Evolutionary conservation across 1,140 invertebrate genomes (phyloP), one percentile per base, ranked within the genome.

Genomic region (Drosophila kanapiae): DNA sequence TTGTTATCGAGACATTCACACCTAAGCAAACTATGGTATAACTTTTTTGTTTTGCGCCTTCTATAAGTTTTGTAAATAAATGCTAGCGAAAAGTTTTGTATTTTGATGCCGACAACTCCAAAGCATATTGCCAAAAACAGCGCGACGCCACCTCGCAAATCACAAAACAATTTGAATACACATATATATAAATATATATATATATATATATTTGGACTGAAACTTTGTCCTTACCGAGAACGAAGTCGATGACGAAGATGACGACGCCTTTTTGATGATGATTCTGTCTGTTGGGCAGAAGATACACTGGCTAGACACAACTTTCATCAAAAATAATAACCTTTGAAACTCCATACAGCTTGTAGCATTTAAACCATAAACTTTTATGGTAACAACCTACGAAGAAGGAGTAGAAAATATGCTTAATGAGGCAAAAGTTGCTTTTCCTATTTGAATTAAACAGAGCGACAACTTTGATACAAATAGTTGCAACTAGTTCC

Each of bases 91-190:
- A 72, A 72, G 67, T 74, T 72, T 33, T 13, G 14, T 40, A 54
- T 71, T 71, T 57, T 45, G 53, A 43, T 35, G 53, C 10, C 53
- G 51, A 29, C 13, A 37, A 18, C 51, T 64, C n/a, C n/a, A 7
- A 33, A 59, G 60, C 69, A 72, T 72, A 72, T 70, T 49, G 69
- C 35, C 51, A 7, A 49, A 49, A 42, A 58, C 45, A 13, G 37
- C 69, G 42, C 29, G 9, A 43, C 29, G 18, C 18, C 67, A 48
- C 43, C 37, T 60, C 6, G 16, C 16, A 51, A 69, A 72, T 59
- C 43, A 71, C 54, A 74, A 74, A 74, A 74, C 70, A 74, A 72
- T 74, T 74, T 74, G 54, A 70, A 74, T 72, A 69, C 14, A 67
- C 29, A 43, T 43, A 35, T 16, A 35, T 67, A 54, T 37, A 40